A percentile compares a stretch with the other conserved stretches of the same genome.
phyloP scores from a whole-genome alignment of 2,797 vertebrate species.

The Chloroceryle inda region DNA sequence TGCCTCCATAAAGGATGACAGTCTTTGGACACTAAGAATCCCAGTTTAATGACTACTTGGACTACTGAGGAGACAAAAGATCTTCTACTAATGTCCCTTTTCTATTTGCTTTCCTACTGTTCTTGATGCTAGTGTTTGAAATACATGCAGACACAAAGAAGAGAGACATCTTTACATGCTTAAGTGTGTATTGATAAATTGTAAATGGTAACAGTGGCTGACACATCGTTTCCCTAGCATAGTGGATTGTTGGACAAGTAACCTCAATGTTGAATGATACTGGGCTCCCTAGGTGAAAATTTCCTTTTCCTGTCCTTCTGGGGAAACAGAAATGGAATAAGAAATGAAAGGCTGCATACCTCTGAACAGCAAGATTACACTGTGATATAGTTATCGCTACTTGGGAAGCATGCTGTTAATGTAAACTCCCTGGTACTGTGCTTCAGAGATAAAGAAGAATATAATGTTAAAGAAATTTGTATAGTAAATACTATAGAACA shows the following conservation, averaged over 20 bases:
- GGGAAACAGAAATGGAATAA: slow-evolving; percentile 68
- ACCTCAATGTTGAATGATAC: slow-evolving; percentile 57
- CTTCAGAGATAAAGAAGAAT: slow-evolving; percentile 67
- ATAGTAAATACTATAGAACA: slow-evolving; percentile 8
- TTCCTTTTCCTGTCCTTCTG: slow-evolving; percentile 46
- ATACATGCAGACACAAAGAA: background rate
- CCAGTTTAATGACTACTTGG: background rate
- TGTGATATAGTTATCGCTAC: slow-evolving; percentile 59
- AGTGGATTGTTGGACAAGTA: slow-evolving; percentile 36
- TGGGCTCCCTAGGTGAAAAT: slow-evolving; percentile 59
- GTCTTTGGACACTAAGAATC: background rate
- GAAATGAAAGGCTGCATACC: slow-evolving; percentile 66
- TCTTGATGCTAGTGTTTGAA: slow-evolving; percentile 37
- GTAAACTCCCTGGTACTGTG: slow-evolving; percentile 8
- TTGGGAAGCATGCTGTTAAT: slow-evolving; percentile 44
- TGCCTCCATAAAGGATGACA: background rate
- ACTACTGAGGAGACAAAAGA: slow-evolving; percentile 19
- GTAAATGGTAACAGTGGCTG: slow-evolving; percentile 43
- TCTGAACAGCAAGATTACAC: slow-evolving; percentile 69
- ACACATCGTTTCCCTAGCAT: slow-evolving; percentile 23
- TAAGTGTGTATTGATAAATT: slow-evolving; percentile 50
- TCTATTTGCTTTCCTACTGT: slow-evolving; percentile 14
- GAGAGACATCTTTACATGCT: slow-evolving; percentile 1
- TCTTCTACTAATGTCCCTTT: background rate
- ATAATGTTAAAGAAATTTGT: slow-evolving; percentile 50